These are phyloP conservation scores for Congeria kusceri DNA, from an alignment of 2,888 invertebrate genomes.

Conservation along the genomic window DNA sequence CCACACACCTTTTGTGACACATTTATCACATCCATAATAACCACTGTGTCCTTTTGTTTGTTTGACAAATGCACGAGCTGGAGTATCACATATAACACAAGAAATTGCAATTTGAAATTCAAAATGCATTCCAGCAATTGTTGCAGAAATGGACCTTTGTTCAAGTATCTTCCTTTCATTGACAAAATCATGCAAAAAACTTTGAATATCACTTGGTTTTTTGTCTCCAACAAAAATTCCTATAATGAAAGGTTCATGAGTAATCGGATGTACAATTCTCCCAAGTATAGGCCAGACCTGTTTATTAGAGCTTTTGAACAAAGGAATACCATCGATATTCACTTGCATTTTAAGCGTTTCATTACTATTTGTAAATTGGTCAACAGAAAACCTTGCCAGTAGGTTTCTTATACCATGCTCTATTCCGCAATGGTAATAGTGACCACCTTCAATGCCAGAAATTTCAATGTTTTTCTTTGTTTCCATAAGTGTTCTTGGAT, in stretches of 20 bases:
- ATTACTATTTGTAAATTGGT: not conserved
- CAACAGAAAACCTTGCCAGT: not conserved
- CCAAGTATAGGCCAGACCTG: not conserved
- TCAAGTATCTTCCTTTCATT: no score
- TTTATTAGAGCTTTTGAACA: constrained; percentile 25
- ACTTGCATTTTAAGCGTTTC: not conserved
- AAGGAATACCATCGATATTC: constrained; percentile 19
- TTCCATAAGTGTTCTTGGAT: constrained; percentile 26
- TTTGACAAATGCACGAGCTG: constrained; percentile 50
- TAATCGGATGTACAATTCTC: not conserved
- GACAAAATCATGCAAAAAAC: not conserved
- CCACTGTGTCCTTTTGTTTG: constrained; percentile 73
- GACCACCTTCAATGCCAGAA: constrained; percentile 20
- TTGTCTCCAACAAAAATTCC: not conserved
- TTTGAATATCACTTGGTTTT: not conserved
- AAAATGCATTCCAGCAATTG: no score
- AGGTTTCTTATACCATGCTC: not conserved
- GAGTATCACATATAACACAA: no score
- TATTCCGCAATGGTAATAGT: constrained; percentile 29
- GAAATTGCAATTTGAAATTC: no score
- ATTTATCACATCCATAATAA: constrained; percentile 79
- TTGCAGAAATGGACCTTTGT: no score
- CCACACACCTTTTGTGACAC: constrained; percentile 54
- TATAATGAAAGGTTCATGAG: constrained; percentile 6
- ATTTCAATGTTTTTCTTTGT: constrained; percentile 11